A percentile compares a stretch with the other conserved stretches of the same genome.
These are phyloP conservation scores for Maniola hyperantus DNA, from an alignment of 2,888 invertebrate genomes.

Conservation along the genomic window DNA sequence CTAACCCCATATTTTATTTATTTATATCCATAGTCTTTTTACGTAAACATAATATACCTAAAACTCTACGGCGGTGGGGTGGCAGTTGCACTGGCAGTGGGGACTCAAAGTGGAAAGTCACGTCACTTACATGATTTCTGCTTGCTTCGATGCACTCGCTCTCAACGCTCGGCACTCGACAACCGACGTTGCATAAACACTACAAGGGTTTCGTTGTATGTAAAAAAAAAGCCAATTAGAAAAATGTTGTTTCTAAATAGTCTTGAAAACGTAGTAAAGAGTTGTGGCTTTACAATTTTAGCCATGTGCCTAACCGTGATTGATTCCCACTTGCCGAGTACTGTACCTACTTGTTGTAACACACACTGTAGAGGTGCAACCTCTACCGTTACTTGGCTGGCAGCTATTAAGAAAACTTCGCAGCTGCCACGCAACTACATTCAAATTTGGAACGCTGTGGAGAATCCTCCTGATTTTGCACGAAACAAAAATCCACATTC, in stretches of 20 bases:
- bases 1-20: neutral
- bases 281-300: too few species aligned
- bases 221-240: neutral
- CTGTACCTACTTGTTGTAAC: too few species aligned
- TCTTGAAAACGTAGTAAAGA: neutral
- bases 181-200: neutral
- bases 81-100: constrained; percentile 14
- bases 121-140: constrained; percentile 31
- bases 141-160: constrained; percentile 26
- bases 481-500: too few species aligned
- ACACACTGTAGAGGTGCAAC: too few species aligned
- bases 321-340: too few species aligned
- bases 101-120: constrained; percentile 24
- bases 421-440: too few species aligned
- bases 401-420: too few species aligned
- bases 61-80: constrained; percentile 8
- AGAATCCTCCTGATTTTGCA: too few species aligned
- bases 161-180: constrained; percentile 7
- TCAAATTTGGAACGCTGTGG: too few species aligned
- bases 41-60: neutral
- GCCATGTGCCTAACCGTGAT: too few species aligned
- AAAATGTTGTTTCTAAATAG: neutral
- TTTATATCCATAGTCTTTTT: neutral
- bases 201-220: neutral
- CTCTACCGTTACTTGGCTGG: too few species aligned